Conservation (phyloP, 1,140 invertebrate species). For the Zaprionus kolodkinae region DNA sequence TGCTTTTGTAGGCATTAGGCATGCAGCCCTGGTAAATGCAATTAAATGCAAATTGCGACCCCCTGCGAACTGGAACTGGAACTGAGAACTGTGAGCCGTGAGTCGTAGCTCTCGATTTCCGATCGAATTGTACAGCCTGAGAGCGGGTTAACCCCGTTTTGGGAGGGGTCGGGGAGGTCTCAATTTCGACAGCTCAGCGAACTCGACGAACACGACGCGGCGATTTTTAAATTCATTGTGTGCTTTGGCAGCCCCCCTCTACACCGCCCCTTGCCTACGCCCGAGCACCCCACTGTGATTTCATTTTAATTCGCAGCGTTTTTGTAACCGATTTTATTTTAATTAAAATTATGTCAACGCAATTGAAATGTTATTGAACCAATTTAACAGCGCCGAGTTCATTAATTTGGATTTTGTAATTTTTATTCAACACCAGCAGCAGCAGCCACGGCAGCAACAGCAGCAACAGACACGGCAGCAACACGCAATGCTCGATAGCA, state of each 20-base stretch:
- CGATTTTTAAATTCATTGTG: slow-evolving; percentile 72
- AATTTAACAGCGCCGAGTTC: slow-evolving; percentile 63
- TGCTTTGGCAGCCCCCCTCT: slow-evolving; percentile 22
- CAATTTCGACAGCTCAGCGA: slow-evolving; percentile 57
- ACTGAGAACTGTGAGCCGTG: background rate
- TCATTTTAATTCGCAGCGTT: slow-evolving; percentile 17
- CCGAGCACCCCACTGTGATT: background rate
- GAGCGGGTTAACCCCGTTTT: slow-evolving; percentile 68
- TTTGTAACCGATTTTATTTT: slow-evolving; percentile 66
- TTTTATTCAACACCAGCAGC: slow-evolving; percentile 55
- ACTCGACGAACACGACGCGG: slow-evolving; percentile 19
- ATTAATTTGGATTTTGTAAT: slow-evolving; percentile 80
- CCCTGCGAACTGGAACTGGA: slow-evolving; percentile 25
- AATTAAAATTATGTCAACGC: slow-evolving; percentile 82
- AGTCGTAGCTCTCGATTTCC: background rate
- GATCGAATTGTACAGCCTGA: slow-evolving; percentile 5
- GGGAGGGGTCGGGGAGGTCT: background rate
- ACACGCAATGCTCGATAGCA: slow-evolving; percentile 13
- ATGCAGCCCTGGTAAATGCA: slow-evolving; percentile 61
- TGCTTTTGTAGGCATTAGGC: slow-evolving; percentile 24
- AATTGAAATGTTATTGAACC: slow-evolving; percentile 81
- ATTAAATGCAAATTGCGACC: slow-evolving; percentile 65
- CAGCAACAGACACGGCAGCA: slow-evolving; percentile 24
- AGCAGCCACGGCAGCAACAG: slow-evolving; percentile 23
- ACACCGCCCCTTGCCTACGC: background rate